Conservation (phyloP, 2,113 vertebrate species). For the Aegithalos caudatus region DNA sequence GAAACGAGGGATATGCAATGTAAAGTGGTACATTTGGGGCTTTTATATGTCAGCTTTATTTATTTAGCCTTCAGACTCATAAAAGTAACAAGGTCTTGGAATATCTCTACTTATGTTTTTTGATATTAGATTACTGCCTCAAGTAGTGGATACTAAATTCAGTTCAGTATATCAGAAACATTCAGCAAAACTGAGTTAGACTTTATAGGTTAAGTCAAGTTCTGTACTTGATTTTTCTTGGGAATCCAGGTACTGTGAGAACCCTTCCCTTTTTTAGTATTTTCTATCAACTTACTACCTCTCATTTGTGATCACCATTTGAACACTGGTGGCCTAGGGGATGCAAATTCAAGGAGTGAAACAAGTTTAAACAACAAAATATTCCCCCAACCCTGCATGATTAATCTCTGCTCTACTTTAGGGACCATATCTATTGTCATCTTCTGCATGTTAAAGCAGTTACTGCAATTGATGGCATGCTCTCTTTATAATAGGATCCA, state of each 20-base stretch:
- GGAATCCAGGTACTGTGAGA: background rate
- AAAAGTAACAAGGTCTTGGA: background rate
- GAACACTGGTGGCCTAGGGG: background rate
- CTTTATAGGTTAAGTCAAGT: background rate
- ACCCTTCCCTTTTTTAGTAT: background rate
- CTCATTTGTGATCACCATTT: background rate
- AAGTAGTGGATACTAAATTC: background rate
- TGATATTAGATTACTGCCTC: background rate
- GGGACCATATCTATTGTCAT: background rate
- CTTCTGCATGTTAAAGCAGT: slow-evolving; percentile 18
- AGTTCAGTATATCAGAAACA: background rate
- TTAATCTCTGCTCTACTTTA: background rate
- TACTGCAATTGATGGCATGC: background rate
- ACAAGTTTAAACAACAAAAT: background rate
- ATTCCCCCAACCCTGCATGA: background rate
- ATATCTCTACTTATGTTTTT: background rate
- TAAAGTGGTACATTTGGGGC: background rate
- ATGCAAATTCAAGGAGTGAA: background rate
- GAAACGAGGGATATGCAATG: background rate
- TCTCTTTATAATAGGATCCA: background rate
- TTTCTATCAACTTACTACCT: background rate
- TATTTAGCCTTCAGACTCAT: background rate
- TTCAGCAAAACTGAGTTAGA: background rate
- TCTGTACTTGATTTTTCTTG: background rate
- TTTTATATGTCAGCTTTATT: background rate